Conservation (phyloP, 2,797 vertebrate genomes). For the Rhinella marina region DNA sequence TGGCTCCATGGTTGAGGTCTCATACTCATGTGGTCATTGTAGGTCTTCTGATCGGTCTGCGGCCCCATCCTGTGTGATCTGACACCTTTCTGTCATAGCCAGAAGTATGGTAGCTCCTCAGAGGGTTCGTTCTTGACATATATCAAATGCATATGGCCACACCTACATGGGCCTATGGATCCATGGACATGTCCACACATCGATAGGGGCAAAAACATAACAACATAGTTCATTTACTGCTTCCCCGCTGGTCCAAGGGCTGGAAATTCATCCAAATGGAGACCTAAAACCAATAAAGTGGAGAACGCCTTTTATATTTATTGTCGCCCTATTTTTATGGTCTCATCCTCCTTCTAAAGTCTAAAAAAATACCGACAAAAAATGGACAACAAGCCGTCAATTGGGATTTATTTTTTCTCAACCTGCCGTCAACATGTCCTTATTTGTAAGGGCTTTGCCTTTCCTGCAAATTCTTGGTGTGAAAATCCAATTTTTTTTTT, state of each 20-base stretch:
- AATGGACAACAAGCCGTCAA: background rate
- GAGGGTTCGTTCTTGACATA: too few relatives aligned
- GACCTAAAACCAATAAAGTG: background rate
- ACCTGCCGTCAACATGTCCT: background rate
- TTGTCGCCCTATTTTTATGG: background rate
- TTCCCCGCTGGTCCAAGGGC: background rate
- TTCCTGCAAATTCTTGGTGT: constrained; percentile 76
- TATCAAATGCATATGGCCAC: too few relatives aligned
- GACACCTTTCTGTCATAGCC: too few relatives aligned
- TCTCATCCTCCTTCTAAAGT: background rate
- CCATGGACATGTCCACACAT: too few relatives aligned
- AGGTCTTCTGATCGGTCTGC: too few relatives aligned
- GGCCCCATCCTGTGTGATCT: too few relatives aligned
- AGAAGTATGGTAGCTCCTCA: too few relatives aligned
- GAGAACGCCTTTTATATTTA: background rate
- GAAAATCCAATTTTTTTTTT: constrained; percentile 75
- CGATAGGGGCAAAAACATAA: too few relatives aligned
- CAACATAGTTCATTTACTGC: too few relatives aligned
- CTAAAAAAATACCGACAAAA: background rate
- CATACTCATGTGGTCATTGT: too few relatives aligned
- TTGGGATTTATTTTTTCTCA: background rate
- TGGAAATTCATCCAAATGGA: background rate
- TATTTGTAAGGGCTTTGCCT: background rate
- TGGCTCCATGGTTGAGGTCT: too few relatives aligned
- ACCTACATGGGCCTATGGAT: too few relatives aligned